phyloP scores from a whole-genome alignment of 2,888 invertebrate species.

The Germaria angustata region DNA sequence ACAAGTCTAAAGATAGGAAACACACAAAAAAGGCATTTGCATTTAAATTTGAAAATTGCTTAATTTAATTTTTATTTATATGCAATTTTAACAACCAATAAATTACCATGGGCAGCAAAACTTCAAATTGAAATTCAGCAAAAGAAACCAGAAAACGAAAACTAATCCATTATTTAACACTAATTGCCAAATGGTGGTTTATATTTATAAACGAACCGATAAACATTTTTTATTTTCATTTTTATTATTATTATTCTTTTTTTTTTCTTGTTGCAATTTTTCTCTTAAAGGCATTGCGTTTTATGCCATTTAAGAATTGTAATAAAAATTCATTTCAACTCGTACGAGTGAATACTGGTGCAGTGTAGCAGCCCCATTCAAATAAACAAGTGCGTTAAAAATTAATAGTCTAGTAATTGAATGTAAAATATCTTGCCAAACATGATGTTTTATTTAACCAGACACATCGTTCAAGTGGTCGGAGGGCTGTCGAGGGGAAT shows the following conservation, averaged over 20 bases:
- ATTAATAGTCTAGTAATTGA: slow-evolving; percentile 66
- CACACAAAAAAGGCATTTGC: slow-evolving; percentile 50
- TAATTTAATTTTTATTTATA: slow-evolving; percentile 53
- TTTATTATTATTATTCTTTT: not conserved
- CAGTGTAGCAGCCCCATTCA: not conserved
- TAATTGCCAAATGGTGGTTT: slow-evolving; percentile 60
- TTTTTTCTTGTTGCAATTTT: slow-evolving; percentile 3
- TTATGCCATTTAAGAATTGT: slow-evolving; percentile 50
- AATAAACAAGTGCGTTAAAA: slow-evolving; percentile 65
- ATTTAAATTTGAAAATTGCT: slow-evolving; percentile 67
- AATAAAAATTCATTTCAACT: slow-evolving; percentile 38
- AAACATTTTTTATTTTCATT: slow-evolving; percentile 7
- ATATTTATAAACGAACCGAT: slow-evolving; percentile 28
- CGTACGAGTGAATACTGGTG: not conserved
- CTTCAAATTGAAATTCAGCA: slow-evolving; percentile 33
- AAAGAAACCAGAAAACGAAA: slow-evolving; percentile 32
- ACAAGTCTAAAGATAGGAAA: slow-evolving; percentile 11
- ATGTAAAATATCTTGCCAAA: slow-evolving; percentile 67
- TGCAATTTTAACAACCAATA: slow-evolving; percentile 58
- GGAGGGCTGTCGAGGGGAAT: not conserved
- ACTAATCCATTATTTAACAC: slow-evolving; percentile 57
- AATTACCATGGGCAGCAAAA: slow-evolving; percentile 57
- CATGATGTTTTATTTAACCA: slow-evolving; percentile 61
- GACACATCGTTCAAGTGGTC: not conserved
- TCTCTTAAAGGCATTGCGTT: slow-evolving; percentile 47